Conservation (phyloP, 2,797 vertebrate species). For the Lagodon rhomboides region DNA sequence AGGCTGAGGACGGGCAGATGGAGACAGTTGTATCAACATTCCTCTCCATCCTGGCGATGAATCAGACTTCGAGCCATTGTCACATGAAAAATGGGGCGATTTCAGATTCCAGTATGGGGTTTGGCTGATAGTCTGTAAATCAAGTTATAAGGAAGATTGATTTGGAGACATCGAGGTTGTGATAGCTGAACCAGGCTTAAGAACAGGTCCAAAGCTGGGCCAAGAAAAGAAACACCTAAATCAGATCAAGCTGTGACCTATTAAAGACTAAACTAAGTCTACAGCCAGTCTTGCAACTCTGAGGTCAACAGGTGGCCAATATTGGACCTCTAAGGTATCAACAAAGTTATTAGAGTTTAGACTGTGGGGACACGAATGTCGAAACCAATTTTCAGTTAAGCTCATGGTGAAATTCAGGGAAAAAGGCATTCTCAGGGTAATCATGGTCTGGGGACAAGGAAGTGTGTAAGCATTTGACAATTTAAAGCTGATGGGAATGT, state of each 20-base stretch:
- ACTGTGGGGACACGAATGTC: background rate
- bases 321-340: too few relatives aligned
- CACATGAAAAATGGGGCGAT: conserved; percentile 32
- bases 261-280: conserved; percentile 1
- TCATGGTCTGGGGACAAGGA: too few relatives aligned
- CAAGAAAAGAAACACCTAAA: background rate
- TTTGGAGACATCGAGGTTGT: conserved; percentile 6
- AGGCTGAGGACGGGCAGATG: conserved; percentile 63
- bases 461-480: too few relatives aligned
- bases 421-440: too few relatives aligned
- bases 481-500: too few relatives aligned
- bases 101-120: conserved; percentile 9
- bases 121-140: background rate
- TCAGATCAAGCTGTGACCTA: background rate
- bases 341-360: too few relatives aligned
- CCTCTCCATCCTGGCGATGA: conserved; percentile 45
- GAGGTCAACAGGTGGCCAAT: background rate
- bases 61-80: conserved; percentile 57
- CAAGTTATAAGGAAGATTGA: conserved; percentile 21
- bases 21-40: conserved; percentile 77
- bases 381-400: background rate
- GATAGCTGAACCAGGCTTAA: background rate
- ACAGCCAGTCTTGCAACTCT: background rate
- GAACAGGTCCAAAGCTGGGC: background rate
- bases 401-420: too few relatives aligned